phyloP scores from a whole-genome alignment of 2,888 invertebrate genomes.

The Sycophila texana region DNA sequence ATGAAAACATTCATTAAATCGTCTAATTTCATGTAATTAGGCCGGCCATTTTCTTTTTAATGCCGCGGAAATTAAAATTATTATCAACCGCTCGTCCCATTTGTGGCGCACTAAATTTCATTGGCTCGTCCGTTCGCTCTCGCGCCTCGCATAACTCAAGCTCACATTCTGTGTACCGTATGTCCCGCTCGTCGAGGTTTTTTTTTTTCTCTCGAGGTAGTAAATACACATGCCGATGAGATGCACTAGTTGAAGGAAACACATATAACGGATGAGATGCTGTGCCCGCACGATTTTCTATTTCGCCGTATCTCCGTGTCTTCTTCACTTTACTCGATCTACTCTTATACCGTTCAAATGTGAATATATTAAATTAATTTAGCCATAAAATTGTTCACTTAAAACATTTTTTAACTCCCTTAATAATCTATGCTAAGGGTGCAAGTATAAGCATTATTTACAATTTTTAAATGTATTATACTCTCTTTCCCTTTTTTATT shows the following conservation, averaged over 20 bases:
- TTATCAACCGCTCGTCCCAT: conserved; percentile 18
- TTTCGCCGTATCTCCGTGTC: background rate
- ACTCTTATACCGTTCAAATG: no score
- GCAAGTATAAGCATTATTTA: no score
- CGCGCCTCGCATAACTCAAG: background rate
- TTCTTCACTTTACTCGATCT: background rate
- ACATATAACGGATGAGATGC: background rate
- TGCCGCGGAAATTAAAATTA: background rate
- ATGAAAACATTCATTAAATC: background rate
- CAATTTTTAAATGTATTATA: no score
- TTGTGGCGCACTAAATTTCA: conserved; percentile 21
- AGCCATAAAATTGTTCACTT: no score
- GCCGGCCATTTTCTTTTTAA: background rate
- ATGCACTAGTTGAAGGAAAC: background rate
- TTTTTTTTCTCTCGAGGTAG: background rate
- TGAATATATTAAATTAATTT: no score
- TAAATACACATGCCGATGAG: background rate
- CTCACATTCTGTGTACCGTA: no score
- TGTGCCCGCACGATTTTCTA: background rate
- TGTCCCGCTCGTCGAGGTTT: background rate
- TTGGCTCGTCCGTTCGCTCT: background rate
- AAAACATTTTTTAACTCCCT: no score
- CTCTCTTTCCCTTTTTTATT: no score
- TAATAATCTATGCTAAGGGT: no score
- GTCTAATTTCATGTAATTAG: background rate